These are phyloP conservation scores for Tyto alba DNA, from an alignment of 2,113 vertebrate genomes.

Conservation along the genomic window DNA sequence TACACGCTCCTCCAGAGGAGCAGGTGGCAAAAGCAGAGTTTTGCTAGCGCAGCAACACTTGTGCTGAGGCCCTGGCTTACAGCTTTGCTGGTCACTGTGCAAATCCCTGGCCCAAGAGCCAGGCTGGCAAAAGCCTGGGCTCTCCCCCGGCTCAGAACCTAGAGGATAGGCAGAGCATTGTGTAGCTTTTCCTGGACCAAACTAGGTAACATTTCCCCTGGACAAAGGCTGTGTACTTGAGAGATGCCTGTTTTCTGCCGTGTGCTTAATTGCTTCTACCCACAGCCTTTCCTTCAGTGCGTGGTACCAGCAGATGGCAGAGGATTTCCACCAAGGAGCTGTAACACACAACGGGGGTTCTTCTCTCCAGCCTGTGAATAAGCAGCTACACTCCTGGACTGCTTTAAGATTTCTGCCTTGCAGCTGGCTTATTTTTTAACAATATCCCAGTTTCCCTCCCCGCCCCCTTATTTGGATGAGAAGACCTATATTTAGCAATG, in stretches of 20 bases:
- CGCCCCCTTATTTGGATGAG: not conserved
- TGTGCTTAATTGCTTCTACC: accelerated
- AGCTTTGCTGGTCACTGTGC: not conserved
- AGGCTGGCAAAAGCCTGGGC: accelerated
- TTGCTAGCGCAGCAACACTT: accelerated
- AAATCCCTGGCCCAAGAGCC: not conserved
- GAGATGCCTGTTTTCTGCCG: accelerated
- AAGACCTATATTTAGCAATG: not conserved
- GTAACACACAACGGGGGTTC: accelerated
- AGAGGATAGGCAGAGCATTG: not conserved
- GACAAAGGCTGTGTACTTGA: accelerated
- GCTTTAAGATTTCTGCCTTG: accelerated
- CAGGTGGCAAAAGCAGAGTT: not conserved
- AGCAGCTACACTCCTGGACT: not conserved
- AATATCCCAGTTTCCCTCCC: not conserved
- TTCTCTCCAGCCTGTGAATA: accelerated
- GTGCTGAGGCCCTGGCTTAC: accelerated
- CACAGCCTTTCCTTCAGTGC: accelerated
- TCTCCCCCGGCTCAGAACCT: not conserved
- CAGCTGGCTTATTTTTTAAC: not conserved
- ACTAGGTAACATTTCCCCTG: accelerated
- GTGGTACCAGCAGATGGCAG: not conserved
- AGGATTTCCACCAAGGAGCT: not conserved
- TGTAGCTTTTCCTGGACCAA: no score
- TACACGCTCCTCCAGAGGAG: accelerated